Evolutionary conservation across 2,113 vertebrate genomes (phyloP), one percentile per base, ranked within the genome.

Genomic region (Verasper variegatus): DNA sequence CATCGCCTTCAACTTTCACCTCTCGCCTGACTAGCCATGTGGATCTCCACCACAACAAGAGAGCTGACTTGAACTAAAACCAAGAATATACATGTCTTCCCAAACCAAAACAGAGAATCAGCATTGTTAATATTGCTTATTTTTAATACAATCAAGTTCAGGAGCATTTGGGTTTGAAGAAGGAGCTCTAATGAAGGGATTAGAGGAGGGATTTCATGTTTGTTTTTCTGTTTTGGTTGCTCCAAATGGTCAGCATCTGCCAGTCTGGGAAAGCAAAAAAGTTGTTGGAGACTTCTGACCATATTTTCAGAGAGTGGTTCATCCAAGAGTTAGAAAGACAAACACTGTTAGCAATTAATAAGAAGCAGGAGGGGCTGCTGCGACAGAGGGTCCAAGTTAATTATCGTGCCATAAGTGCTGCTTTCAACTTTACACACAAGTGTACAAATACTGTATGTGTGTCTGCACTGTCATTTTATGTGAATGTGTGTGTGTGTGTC

Each of bases 301-400:
- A 87, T 86, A 87, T 89, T 91, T 88, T 83, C 78, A 77, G 81
- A 68, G 74, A 68, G 74, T 51, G 81, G 71, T 86, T 87, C 88
- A 88, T 88, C 83, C 84, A 88, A 88, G 76, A 90, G 86, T 83
- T 74, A 81, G 81, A 88, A 88, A 87, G 85, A 89, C 83, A 84
- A 87, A 88, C 81, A 78, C 82, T 81, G 86, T 84, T 79, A 81
- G 78, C 87, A 86, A 88, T 86, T 78, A 86, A 82, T 78, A 72
- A 72, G 74, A 81, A 79, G 79, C 51, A 59, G 84, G 86, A 81
- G 85, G 88, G 68, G 59, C 69, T 68, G 57, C 68, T 49, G 82
- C 17, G 27, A 67, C 26, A 17, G 60, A 82, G 62, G 24, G 75
- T 87, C 87, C 79, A 87, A 88, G 84, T 81, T 83, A 76, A 91